Base-by-base conservation (phyloP, 2,797 vertebrate species). In the Pipistrellus nathusii region DNA sequence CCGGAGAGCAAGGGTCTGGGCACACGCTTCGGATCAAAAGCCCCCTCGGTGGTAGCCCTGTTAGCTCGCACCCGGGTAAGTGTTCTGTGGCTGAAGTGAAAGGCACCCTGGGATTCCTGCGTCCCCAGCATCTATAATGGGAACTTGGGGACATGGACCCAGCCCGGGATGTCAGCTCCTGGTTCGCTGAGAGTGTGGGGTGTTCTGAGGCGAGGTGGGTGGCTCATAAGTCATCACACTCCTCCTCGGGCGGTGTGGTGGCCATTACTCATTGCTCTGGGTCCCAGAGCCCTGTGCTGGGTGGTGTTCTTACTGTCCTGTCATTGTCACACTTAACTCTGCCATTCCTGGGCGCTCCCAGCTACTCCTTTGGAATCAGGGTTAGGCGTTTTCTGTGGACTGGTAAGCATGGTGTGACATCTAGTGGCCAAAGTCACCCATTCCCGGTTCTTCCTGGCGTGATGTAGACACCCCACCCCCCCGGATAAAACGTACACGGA, bases 381-480 rank as follows among this genome's bases (percentile, higher is more conserved):
- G 21, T 18, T 75, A 25, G 75, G 62, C 27, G 44, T 72, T 87
- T 62, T 83, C 35, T 30, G 25, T 57, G 55, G n/a, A 93, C 35
- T 27, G 1, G 30, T 41, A 25, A 83, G 87, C 59, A 12, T 91
- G 8, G 92, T 94, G 0, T 93, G 97, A 94, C 98, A 97, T 64
- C 80, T 96, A 71, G 95, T 95, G 98, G 94, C 90, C 85, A 76
- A 18, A 18, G 15, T 20, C 0, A 0, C 72, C 68, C 88, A 93
- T 57, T 78, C 68, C 88, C 59, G 5, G 27, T 90, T 86, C 71
- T 57, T 62, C 25, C 30, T 41, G 25, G 32, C 8, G 32, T 25
- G 5, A 71, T 35, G 66, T 7, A 75, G 38, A 69, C 35, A 11
- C 59, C n/a, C n/a, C n/a, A 15, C 8, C 6, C 8, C 9, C 5